Conservation (phyloP, 2,797 vertebrate genomes). For the Acomys russatus region DNA sequence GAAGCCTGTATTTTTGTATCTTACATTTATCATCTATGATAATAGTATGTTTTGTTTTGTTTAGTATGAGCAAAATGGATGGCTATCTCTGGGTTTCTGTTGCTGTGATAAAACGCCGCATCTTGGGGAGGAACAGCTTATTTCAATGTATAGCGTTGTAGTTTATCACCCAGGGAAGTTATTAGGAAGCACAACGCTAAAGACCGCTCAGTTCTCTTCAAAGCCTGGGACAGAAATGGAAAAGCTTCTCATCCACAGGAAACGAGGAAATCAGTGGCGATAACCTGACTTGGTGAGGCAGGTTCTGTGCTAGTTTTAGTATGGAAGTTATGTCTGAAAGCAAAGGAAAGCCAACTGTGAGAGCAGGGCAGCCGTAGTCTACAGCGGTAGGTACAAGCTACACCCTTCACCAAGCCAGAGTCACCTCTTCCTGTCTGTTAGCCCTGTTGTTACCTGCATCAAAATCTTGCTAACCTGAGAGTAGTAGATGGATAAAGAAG, state of each 20-base stretch:
- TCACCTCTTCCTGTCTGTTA: neutral
- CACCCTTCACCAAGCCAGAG: neutral
- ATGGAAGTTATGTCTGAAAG: neutral
- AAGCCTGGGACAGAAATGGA: neutral
- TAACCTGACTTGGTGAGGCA: neutral
- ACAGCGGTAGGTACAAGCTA: neutral
- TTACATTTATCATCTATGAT: constrained; percentile 27
- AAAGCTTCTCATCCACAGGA: neutral
- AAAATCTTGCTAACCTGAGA: neutral
- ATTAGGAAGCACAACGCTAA: neutral
- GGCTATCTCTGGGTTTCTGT: neutral
- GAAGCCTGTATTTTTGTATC: neutral
- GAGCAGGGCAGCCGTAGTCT: neutral
- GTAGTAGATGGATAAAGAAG: neutral
- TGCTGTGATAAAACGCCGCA: neutral
- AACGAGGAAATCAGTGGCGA: neutral
- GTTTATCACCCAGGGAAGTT: neutral
- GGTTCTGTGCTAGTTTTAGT: neutral
- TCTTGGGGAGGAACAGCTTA: neutral
- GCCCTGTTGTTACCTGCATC: neutral
- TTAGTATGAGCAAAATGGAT: neutral
- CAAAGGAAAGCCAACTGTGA: neutral
- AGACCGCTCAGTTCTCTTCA: neutral
- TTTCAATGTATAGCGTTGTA: neutral
- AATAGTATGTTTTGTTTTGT: constrained; percentile 29